Conservation (phyloP, 2,797 vertebrate species). For the Scolopax bukidnonensis region DNA sequence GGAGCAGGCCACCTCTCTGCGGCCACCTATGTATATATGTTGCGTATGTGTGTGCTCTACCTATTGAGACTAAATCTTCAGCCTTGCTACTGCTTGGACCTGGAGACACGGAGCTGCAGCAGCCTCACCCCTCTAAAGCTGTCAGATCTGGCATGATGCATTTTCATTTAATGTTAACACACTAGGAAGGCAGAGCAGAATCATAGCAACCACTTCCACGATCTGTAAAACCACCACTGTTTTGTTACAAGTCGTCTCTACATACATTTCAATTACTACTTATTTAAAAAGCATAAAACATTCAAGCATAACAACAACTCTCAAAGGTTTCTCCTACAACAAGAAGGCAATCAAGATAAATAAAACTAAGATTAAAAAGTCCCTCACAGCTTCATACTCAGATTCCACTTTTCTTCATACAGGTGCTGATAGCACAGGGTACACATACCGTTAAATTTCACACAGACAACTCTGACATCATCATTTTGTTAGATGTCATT, state of each 20-base stretch:
- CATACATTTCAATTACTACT: not conserved
- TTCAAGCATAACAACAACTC: not conserved
- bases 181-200: not conserved
- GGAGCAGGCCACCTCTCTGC: not conserved
- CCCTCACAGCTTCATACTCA: not conserved
- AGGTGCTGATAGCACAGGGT: not conserved
- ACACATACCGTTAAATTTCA: not conserved
- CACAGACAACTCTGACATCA: not conserved
- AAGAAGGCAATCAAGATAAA: not conserved
- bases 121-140: not conserved
- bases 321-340: not conserved
- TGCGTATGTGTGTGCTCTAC: not conserved
- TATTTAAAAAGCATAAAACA: not conserved
- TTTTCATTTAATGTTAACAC: not conserved
- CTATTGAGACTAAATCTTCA: not conserved
- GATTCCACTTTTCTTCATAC: not conserved
- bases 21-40: not conserved
- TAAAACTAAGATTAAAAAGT: not conserved
- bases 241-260: not conserved
- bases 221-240: not conserved
- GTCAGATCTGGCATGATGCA: not conserved
- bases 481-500: not conserved
- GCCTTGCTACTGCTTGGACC: not conserved
- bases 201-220: not conserved
- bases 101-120: not conserved